Percentiles rank a stretch among this genome's conserved stretches.
These are phyloP conservation scores for Pristiophorus japonicus DNA, from an alignment of 2,113 vertebrate species.

Conservation along the genomic window DNA sequence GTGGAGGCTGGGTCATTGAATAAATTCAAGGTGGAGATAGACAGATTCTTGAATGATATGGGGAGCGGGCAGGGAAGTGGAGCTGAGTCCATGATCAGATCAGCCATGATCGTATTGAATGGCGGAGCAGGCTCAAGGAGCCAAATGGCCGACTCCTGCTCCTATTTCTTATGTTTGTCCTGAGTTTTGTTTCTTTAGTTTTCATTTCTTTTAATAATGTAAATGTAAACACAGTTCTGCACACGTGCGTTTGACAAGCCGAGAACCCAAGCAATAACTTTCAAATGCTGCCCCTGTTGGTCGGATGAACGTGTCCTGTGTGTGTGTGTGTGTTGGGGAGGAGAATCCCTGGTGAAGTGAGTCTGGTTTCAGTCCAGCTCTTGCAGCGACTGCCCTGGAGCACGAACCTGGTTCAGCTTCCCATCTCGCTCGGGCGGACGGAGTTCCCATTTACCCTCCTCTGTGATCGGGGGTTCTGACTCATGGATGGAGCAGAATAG, in stretches of 20 bases:
- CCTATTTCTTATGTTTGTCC: too few relatives aligned
- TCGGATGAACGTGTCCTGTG: not conserved
- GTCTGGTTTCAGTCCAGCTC: not conserved
- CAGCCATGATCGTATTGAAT: too few relatives aligned
- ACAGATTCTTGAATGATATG: too few relatives aligned
- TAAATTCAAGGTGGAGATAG: too few relatives aligned
- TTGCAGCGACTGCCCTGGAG: not conserved
- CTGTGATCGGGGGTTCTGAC: not conserved
- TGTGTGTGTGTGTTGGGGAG: not conserved
- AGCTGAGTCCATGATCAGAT: too few relatives aligned
- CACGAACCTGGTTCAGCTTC: not conserved
- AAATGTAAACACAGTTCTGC: not conserved
- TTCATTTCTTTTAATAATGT: not conserved
- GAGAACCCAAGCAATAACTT: not conserved
- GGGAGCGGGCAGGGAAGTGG: too few relatives aligned
- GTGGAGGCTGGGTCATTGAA: too few relatives aligned
- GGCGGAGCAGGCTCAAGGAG: too few relatives aligned
- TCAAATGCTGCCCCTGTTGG: not conserved
- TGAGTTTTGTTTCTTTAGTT: not conserved
- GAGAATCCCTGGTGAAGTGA: not conserved
- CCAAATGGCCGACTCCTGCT: too few relatives aligned
- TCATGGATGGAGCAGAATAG: not conserved
- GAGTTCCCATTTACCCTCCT: not conserved
- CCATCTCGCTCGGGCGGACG: not conserved
- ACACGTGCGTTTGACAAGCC: too few relatives aligned